Conservation (phyloP, 2,113 vertebrate species). For the Neodon shergylaensis region DNA sequence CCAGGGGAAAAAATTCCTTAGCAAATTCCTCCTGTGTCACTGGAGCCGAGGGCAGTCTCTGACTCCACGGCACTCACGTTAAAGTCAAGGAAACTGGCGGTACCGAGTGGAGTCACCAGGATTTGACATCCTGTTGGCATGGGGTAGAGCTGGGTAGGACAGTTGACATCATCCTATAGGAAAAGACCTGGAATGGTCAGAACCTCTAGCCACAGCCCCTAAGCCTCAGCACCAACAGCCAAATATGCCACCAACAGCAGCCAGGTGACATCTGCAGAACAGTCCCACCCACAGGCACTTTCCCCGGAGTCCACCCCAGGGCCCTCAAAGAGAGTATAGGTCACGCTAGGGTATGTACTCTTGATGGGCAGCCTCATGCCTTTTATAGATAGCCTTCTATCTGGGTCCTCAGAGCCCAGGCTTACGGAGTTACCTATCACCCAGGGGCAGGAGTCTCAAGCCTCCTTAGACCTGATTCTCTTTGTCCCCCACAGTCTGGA, state of each 20-base stretch:
- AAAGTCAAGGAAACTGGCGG: not conserved
- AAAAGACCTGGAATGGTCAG: not conserved
- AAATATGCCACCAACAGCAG: not conserved
- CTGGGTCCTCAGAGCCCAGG: not conserved
- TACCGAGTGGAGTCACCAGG: not conserved
- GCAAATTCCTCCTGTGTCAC: not conserved
- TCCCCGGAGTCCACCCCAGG: not conserved
- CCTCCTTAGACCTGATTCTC: not conserved
- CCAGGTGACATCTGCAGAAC: not conserved
- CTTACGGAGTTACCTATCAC: rapidly evolving
- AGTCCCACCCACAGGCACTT: not conserved
- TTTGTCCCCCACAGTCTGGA: not conserved
- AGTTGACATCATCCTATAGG: not conserved
- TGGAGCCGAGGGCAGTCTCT: not conserved
- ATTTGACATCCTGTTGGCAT: not conserved
- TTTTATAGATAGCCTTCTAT: not conserved
- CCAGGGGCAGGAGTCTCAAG: not conserved
- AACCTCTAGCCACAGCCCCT: not conserved
- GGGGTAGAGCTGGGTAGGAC: not conserved
- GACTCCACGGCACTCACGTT: not conserved
- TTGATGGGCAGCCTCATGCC: not conserved
- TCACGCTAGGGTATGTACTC: no score
- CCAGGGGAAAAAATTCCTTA: not conserved
- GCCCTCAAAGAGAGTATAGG: not conserved
- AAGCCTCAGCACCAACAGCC: not conserved